Conservation (phyloP, 2,888 invertebrate genomes). For the Drosophila ochracea region DNA sequence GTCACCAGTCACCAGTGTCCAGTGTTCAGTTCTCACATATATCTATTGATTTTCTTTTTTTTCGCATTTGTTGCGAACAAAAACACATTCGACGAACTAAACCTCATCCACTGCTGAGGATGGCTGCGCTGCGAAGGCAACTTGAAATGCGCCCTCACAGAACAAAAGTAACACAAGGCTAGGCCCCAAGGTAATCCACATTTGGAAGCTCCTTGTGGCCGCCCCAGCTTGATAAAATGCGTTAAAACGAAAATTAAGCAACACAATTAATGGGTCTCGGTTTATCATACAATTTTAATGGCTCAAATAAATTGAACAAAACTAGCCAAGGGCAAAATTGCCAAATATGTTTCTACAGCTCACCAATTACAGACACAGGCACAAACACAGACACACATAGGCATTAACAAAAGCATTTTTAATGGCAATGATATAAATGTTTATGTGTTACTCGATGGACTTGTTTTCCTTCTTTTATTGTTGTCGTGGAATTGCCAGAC, state of each 20-base stretch:
- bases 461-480: neutral
- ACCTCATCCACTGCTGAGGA: constrained; percentile 39
- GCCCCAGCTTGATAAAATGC: constrained; percentile 73
- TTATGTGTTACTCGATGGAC: neutral
- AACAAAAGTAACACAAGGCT: constrained; percentile 9
- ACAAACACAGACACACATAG: neutral
- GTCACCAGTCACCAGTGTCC: constrained; percentile 23
- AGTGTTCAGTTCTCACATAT: constrained; percentile 29
- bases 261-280: constrained; percentile 76
- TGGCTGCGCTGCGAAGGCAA: constrained; percentile 27
- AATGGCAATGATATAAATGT: constrained; percentile 10
- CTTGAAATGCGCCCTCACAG: constrained; percentile 33
- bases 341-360: constrained; percentile 30
- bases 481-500: neutral
- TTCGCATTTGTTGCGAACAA: constrained; percentile 61
- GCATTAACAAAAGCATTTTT: constrained; percentile 4
- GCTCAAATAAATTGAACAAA: constrained; percentile 75
- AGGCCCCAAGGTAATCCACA: constrained; percentile 38
- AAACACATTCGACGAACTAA: constrained; percentile 71
- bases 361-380: constrained; percentile 15
- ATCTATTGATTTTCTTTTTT: constrained; percentile 64
- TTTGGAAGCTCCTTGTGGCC: constrained; percentile 33
- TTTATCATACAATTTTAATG: constrained; percentile 82
- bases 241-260: constrained; percentile 82
- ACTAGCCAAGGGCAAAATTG: constrained; percentile 56